phyloP scores from a whole-genome alignment of 2,888 invertebrate species.

The Tetragnatha montana region DNA sequence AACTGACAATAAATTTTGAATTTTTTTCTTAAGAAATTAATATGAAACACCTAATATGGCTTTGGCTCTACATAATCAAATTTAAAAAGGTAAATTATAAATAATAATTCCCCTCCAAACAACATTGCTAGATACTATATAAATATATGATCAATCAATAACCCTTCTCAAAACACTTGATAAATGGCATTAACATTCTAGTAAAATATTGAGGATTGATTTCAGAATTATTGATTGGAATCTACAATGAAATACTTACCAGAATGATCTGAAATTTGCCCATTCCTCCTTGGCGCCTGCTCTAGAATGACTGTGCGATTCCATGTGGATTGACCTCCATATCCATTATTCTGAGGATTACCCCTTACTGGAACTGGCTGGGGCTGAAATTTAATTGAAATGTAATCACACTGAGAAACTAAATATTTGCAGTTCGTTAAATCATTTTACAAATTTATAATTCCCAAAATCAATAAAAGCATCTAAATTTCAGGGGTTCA shows the following conservation, averaged over 20 bases:
- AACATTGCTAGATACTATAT: too few species aligned
- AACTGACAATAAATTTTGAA: too few species aligned
- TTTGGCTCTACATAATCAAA: too few species aligned
- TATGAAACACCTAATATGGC: too few species aligned
- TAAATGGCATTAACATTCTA: not conserved
- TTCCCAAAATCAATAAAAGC: too few species aligned
- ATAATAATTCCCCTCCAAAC: too few species aligned
- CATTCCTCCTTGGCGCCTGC: slow-evolving; percentile 69
- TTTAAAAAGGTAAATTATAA: too few species aligned
- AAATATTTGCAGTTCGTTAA: not conserved
- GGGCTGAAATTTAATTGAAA: slow-evolving; percentile 69
- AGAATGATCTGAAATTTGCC: slow-evolving; percentile 66
- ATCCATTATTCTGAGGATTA: slow-evolving; percentile 75
- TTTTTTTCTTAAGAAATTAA: too few species aligned
- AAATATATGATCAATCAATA: not conserved
- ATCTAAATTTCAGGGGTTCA: too few species aligned
- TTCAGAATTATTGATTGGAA: too few species aligned
- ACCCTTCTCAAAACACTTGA: not conserved
- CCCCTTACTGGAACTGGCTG: slow-evolving; percentile 77
- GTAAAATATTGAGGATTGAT: not conserved
- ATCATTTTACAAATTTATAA: not conserved
- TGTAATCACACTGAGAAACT: not conserved
- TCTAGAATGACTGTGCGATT: slow-evolving; percentile 65
- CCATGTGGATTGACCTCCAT: slow-evolving; percentile 71
- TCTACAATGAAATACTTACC: slow-evolving; percentile 46